Conservation (phyloP, 2,797 vertebrate species). For the Pyrocephalus nanus region DNA sequence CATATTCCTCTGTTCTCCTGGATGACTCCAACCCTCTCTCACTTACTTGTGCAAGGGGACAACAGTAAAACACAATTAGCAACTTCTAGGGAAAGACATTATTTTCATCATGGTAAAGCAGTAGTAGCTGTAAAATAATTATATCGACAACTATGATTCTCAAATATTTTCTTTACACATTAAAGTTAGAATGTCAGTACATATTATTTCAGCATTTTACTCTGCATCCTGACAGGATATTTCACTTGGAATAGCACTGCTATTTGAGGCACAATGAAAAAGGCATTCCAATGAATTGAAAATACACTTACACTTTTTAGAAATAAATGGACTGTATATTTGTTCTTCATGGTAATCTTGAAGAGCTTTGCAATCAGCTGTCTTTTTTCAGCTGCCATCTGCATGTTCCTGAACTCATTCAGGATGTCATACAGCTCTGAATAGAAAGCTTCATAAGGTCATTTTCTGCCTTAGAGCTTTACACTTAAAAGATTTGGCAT, state of each 20-base stretch:
- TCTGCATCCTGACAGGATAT: background rate
- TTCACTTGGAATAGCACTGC: background rate
- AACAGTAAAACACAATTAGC: background rate
- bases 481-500: conserved; percentile 7
- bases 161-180: background rate
- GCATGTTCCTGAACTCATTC: conserved; percentile 24
- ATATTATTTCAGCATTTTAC: conserved; percentile 15
- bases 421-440: conserved; percentile 2
- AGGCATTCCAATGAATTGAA: background rate
- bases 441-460: conserved; percentile 37
- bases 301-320: background rate
- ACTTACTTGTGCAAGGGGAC: background rate
- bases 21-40: background rate
- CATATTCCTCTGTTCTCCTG: background rate
- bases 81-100: background rate
- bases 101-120: background rate
- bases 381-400: conserved; percentile 36
- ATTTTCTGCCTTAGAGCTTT: conserved; percentile 45
- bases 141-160: background rate
- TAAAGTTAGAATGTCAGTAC: background rate
- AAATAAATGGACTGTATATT: conserved; percentile 25
- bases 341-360: conserved; percentile 45
- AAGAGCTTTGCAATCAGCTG: conserved; percentile 30
- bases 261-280: conserved; percentile 1
- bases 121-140: background rate